Evolutionary conservation across 2,888 invertebrate genomes (phyloP), one percentile per base, ranked within the genome.

Genomic region (Lasioglossum lativentre): DNA sequence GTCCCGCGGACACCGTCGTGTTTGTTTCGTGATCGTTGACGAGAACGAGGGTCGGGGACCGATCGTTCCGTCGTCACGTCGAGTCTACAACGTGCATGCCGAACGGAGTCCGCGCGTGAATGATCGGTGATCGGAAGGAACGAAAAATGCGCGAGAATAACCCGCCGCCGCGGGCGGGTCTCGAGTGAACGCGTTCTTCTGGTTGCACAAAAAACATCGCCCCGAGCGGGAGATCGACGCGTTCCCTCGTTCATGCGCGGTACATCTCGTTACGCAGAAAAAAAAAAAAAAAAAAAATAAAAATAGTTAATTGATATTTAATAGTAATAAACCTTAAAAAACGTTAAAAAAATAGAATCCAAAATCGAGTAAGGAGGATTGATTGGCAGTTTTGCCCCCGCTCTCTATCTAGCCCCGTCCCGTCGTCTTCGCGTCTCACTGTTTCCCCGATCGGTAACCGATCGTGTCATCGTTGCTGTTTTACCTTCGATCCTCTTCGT

Each of bases 221-320:
- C 92, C 92, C 94, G 92, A 92, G 91, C 88, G 81, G 91, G 92
- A 94, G 87, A 90, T 90, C 83, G 93, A 94, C 93, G 86, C 92
- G 88, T 90, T 93, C 92, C 93, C 93, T 94, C 92, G 91, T 93
- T 92, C 90, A 91, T 89, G 83, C 92, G 92, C 93, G 92, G 91
- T 93, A 93, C 90, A 90, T 91, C 92, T 91, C 91, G 89, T 91
- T 93, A 91, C 92, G 91, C 90, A 88, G 90, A 93, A 90, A 56
- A 56, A 56, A 78, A 63, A 90, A 93, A 90, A 56, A 56, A 56
- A 78, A 63, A 70, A 74, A 68, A 45, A 66, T 75, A 75, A 75
- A 80, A 88, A 91, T 90, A 83, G 89, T 90, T 86, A 89, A 90
- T 90, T 82, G 77, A 81, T 78, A 85, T 90, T 91, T 85, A 89